Percentiles rank a stretch among this genome's conserved stretches.
Conservation (phyloP, 2,113 vertebrate species). For the Enhydra lutris region DNA sequence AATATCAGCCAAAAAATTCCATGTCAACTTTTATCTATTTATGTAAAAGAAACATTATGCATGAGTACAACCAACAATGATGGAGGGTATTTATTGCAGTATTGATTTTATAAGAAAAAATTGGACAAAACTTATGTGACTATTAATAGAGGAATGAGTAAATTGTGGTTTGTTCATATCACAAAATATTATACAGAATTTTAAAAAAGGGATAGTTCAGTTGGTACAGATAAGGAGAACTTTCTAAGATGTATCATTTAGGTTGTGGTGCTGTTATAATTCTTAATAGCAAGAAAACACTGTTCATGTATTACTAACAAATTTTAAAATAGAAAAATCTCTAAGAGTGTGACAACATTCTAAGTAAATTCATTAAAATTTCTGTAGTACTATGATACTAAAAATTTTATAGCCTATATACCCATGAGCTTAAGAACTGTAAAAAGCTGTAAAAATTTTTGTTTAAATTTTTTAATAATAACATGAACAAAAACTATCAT, state of each 20-base stretch:
- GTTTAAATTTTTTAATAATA: background rate
- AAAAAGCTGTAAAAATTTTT: background rate
- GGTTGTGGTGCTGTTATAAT: background rate
- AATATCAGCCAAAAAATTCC: background rate
- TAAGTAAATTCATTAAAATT: background rate
- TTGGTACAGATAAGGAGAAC: background rate
- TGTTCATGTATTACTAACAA: background rate
- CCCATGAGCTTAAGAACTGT: background rate
- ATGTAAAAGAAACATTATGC: background rate
- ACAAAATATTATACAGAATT: background rate
- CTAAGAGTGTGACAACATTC: background rate
- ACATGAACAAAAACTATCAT: background rate
- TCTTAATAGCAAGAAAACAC: background rate
- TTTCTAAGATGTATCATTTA: background rate
- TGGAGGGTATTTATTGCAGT: background rate
- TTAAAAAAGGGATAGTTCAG: background rate
- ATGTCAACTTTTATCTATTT: background rate
- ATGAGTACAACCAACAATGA: background rate
- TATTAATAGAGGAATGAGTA: background rate
- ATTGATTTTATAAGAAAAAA: background rate
- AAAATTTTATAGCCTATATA: background rate
- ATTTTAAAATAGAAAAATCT: background rate
- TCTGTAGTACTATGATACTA: background rate
- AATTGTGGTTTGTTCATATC: background rate
- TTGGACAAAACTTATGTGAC: background rate